Evolutionary conservation across 2,797 vertebrate genomes (phyloP), one percentile per base, ranked within the genome.

Genomic region (Labroides dimidiatus): DNA sequence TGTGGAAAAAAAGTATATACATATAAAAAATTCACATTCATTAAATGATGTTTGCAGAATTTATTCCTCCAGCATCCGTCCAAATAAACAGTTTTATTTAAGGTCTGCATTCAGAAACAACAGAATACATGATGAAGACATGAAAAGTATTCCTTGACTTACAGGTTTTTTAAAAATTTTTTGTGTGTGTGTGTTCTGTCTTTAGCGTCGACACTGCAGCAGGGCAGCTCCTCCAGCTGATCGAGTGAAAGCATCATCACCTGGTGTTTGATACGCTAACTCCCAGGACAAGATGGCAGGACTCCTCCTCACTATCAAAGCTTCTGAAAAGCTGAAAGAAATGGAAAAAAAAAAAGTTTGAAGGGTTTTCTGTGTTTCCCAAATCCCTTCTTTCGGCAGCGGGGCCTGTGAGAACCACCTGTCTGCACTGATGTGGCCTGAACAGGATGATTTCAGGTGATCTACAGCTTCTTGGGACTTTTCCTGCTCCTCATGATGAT

Each of bases 131-230:
- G 3, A 27, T 33, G 30, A 6, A 33, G 30, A 33, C 4, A 33
- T 33, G 30, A 33, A 33, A 33, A 33, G 1, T 33, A 33, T 33
- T 33, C 30, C 8, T 33, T 33, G 8, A 33, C 7, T 27, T 6
- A 33, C 8, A 33, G 3, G 5, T 33, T 33, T 33, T 33, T 33
- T 7, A 33, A n/a, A n/a, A n/a, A n/a, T n/a, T n/a, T n/a, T n/a
- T n/a, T 17, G n/a, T 50, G 7, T 19, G 1, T 69, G 42, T 71
- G 42, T 84, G 3, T 27, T 27, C 8, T 33, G 30, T 33, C 4
- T 78, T 64, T 65, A 93, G 89, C 84, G 1, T 72, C 83, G 11
- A 55, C 73, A 36, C 72, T 58, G 66, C 78, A 89, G 66, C 78
- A 86, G 61, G 51, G 61, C 47, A 64, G 85, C 53, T 81, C 71